Conservation (phyloP, 2,888 invertebrate genomes). For the Enoplolaimus lenunculus region DNA sequence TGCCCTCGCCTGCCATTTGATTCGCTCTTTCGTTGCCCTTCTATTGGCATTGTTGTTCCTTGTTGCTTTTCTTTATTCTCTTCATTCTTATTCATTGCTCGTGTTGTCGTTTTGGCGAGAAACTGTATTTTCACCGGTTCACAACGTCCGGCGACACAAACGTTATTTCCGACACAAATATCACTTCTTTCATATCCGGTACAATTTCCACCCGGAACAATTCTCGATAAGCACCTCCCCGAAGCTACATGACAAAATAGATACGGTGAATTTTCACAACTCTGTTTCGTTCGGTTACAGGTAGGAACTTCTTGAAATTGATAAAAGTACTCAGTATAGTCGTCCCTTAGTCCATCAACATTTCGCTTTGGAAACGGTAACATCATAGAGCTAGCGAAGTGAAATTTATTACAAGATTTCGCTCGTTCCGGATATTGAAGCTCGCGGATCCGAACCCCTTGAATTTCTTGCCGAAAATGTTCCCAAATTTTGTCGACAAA, state of each 20-base stretch:
- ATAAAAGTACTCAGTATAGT: conserved; percentile 3
- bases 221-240: conserved; percentile 30
- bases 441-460: background rate
- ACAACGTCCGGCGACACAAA: conserved; percentile 12
- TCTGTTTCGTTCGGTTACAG: background rate
- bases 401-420: conserved; percentile 9
- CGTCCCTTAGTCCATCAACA: conserved; percentile 1
- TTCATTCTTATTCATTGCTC: background rate
- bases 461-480: conserved; percentile 19
- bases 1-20: no score
- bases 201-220: conserved; percentile 32
- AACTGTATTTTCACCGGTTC: background rate
- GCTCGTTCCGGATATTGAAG: background rate
- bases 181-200: conserved; percentile 29
- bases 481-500: conserved; percentile 35
- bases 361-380: conserved; percentile 4
- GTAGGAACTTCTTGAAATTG: background rate
- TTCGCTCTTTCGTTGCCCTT: background rate
- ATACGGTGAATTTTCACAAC: conserved; percentile 9
- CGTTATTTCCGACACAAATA: conserved; percentile 29
- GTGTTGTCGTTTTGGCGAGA: background rate
- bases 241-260: conserved; percentile 31
- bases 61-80: background rate
- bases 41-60: background rate
- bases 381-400: conserved; percentile 5